Conservation (phyloP, 2,888 invertebrate genomes). For the Dynastes maya region DNA sequence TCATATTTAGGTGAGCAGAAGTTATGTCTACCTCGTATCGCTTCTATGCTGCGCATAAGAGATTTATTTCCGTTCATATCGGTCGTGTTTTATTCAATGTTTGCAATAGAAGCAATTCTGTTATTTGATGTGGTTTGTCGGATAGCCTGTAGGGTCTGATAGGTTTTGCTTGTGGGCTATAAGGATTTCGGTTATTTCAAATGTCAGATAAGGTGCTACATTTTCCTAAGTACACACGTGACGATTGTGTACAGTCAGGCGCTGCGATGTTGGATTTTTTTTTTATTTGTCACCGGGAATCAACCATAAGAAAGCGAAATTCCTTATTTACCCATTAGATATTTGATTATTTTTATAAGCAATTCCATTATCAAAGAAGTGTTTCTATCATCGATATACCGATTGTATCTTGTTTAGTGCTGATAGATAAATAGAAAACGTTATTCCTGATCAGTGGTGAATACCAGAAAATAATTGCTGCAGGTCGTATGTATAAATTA, state of each 20-base stretch:
- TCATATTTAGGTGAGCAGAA: constrained; percentile 41
- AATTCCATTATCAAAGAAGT: no score
- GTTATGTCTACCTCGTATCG: constrained; percentile 36
- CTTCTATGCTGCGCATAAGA: constrained; percentile 7
- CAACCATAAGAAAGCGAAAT: neutral
- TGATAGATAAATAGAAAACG: no score
- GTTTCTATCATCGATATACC: no score
- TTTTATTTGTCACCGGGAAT: neutral
- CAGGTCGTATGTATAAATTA: no score
- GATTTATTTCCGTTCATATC: constrained; percentile 29
- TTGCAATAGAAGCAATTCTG: constrained; percentile 5
- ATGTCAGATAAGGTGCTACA: neutral
- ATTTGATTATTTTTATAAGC: neutral
- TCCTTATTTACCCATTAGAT: neutral
- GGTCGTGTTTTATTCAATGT: constrained; percentile 22
- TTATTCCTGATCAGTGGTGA: no score
- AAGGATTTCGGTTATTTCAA: neutral
- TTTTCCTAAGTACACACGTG: neutral
- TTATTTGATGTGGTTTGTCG: constrained; percentile 9
- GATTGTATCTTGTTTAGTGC: no score
- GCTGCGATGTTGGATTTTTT: neutral
- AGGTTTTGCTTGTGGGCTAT: neutral
- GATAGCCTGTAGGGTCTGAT: neutral
- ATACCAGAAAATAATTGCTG: no score
- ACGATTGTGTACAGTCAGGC: neutral